These are phyloP conservation scores for Mesocricetus auratus DNA, from an alignment of 2,113 vertebrate genomes.

Conservation along the genomic window DNA sequence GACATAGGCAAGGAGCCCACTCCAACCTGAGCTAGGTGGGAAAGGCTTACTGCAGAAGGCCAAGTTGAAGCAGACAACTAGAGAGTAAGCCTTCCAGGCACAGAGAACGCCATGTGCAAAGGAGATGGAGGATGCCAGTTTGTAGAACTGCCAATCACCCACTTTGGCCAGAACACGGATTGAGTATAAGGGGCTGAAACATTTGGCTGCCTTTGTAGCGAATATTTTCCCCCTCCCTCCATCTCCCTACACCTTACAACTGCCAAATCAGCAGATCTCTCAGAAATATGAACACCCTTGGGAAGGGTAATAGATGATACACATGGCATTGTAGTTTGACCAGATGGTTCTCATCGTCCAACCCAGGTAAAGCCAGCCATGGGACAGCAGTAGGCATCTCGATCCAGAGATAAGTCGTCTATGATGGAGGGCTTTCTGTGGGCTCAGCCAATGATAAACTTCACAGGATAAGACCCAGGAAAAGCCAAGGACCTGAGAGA, in stretches of 20 bases:
- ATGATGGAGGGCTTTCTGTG: neutral
- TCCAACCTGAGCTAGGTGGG: neutral
- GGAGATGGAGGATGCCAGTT: neutral
- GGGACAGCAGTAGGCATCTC: neutral
- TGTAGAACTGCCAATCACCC: neutral
- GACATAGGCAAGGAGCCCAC: no score
- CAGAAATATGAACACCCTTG: neutral
- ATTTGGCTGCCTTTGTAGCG: neutral
- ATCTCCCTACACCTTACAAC: neutral
- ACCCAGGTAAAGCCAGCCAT: neutral
- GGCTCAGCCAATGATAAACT: neutral
- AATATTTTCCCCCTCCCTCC: neutral
- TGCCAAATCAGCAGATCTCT: neutral
- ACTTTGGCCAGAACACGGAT: neutral
- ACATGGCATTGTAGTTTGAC: neutral
- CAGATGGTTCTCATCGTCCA: neutral
- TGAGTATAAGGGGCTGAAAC: neutral
- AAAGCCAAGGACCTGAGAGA: neutral
- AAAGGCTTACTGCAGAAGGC: neutral
- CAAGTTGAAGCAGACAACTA: neutral
- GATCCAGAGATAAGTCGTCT: neutral
- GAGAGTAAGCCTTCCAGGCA: neutral
- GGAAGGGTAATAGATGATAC: neutral
- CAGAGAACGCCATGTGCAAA: neutral
- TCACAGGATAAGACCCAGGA: neutral